A percentile compares a stretch with the other conserved stretches of the same genome.
Evolutionary conservation across 1,140 invertebrate species (phyloP).

Genomic region (Musca domestica): DNA sequence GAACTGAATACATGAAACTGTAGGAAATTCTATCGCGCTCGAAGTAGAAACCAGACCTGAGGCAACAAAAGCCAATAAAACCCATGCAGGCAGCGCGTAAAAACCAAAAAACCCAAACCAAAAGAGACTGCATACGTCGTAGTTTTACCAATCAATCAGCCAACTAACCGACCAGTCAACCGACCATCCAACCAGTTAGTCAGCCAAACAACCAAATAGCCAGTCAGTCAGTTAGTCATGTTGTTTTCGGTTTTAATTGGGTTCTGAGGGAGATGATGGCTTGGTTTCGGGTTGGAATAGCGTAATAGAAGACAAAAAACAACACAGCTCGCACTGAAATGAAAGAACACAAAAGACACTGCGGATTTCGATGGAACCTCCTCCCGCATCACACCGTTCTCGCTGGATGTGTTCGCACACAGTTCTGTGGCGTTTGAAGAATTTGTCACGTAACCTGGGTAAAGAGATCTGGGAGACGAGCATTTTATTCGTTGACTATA

Average conservation of each 20-base stretch:
- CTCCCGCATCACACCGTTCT: constrained; percentile 1
- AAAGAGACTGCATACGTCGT: no score
- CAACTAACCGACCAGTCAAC: no score
- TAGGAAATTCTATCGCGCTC: no score
- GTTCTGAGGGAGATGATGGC: neutral
- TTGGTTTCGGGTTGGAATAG: neutral
- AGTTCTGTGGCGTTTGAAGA: constrained; percentile 11
- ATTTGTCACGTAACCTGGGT: constrained; percentile 25
- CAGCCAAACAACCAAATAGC: neutral
- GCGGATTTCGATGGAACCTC: constrained; percentile 7
- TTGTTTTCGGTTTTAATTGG: neutral
- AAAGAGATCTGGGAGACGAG: neutral
- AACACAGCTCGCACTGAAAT: neutral
- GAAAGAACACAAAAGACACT: neutral
- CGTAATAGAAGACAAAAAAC: neutral
- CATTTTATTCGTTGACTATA: constrained; percentile 21
- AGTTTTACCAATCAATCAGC: no score
- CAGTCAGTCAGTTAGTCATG: constrained; percentile 2
- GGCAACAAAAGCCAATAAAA: no score
- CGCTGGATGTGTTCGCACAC: no score
- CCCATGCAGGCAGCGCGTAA: no score
- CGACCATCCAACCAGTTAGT: no score
- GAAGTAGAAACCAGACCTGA: no score
- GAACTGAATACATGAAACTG: no score
- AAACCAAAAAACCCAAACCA: no score